Conservation (phyloP, 2,888 invertebrate species). For the Cistogaster globosa region DNA sequence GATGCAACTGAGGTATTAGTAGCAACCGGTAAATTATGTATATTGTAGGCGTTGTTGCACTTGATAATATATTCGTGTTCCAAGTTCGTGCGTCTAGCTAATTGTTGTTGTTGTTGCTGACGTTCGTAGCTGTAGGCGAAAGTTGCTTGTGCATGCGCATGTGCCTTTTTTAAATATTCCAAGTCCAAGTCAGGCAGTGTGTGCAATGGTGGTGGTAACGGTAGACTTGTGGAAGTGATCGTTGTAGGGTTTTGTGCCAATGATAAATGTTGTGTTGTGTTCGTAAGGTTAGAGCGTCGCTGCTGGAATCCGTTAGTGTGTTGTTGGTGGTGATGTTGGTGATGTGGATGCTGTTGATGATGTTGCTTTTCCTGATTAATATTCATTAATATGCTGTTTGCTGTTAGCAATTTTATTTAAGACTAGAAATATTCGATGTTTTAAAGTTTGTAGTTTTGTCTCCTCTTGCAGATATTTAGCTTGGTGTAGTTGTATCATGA, state of each 20-base stretch:
- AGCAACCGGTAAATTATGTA: constrained; percentile 54
- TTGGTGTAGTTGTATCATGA: constrained; percentile 26
- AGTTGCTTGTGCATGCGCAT: constrained; percentile 74
- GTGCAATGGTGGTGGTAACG: constrained; percentile 65
- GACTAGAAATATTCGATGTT: constrained; percentile 76
- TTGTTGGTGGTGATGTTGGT: constrained; percentile 65
- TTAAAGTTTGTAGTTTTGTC: constrained; percentile 25
- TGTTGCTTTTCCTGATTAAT: constrained; percentile 78
- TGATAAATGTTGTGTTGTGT: constrained; percentile 70
- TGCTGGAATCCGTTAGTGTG: constrained; percentile 75
- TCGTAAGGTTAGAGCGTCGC: constrained; percentile 63
- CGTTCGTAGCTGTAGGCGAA: constrained; percentile 77
- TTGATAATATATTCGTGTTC: constrained; percentile 71
- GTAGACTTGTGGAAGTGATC: constrained; percentile 27
- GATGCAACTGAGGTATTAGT: constrained; percentile 62
- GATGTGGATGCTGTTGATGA: constrained; percentile 71
- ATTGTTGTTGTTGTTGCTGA: constrained; percentile 70
- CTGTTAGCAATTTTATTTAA: constrained; percentile 71
- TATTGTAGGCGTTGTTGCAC: constrained; percentile 67
- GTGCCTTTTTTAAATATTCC: constrained; percentile 74
- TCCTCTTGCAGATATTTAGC: constrained; percentile 44
- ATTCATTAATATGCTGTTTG: constrained; percentile 80
- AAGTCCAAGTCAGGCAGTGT: constrained; percentile 72
- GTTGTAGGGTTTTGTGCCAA: constrained; percentile 57
- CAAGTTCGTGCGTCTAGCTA: constrained; percentile 68